Conservation (phyloP, 2,888 invertebrate species). For the Drosophila antonietae region DNA sequence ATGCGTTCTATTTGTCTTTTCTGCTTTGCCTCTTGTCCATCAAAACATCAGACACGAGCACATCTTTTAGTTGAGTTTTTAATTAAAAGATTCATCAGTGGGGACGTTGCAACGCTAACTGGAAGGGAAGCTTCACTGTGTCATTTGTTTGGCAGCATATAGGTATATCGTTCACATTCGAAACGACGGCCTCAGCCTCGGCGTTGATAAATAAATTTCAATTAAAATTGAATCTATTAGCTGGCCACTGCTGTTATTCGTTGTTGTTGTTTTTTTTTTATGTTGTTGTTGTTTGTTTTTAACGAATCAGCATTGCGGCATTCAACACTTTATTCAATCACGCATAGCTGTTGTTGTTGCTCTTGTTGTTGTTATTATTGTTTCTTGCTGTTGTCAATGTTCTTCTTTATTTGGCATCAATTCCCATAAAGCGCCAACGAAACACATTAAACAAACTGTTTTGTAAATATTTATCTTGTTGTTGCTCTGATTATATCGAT, state of each 20-base stretch:
- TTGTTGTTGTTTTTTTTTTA: constrained; percentile 1
- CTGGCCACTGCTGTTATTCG: constrained; percentile 17
- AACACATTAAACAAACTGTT: constrained; percentile 54
- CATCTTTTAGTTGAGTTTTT: constrained; percentile 34
- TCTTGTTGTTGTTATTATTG: background rate
- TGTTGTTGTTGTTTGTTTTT: constrained; percentile 29
- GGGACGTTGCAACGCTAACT: background rate
- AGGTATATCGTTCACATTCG: constrained; percentile 15
- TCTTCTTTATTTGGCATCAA: constrained; percentile 26
- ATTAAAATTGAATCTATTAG: constrained; percentile 63
- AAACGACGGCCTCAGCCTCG: constrained; percentile 11
- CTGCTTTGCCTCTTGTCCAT: constrained; percentile 19
- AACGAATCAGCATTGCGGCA: constrained; percentile 12
- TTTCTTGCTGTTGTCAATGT: background rate
- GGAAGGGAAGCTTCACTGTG: constrained; percentile 20
- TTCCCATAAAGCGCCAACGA: constrained; percentile 36
- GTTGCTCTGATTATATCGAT: constrained; percentile 30
- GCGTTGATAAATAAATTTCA: constrained; percentile 71
- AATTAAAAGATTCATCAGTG: constrained; percentile 40
- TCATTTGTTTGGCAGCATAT: constrained; percentile 25
- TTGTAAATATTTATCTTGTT: constrained; percentile 50
- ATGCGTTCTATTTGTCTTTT: constrained; percentile 7
- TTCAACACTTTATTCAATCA: constrained; percentile 43
- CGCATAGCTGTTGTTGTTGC: constrained; percentile 6
- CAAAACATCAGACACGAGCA: constrained; percentile 25